These are phyloP conservation scores for Drosophila lowei DNA, from an alignment of 1,140 invertebrate species.

Conservation along the genomic window DNA sequence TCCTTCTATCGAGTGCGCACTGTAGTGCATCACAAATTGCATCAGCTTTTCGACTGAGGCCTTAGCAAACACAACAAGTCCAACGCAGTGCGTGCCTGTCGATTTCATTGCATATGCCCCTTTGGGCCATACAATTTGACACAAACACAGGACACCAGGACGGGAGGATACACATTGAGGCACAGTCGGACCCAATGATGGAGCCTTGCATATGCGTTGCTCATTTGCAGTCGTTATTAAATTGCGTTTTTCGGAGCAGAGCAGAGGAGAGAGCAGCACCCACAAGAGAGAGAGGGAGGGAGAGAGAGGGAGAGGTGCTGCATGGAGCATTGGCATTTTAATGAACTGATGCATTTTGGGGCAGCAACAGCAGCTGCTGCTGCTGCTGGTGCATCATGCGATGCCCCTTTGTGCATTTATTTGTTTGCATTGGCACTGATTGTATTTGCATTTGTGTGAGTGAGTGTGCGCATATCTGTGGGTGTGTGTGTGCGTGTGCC, in stretches of 20 bases:
- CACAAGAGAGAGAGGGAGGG: background rate
- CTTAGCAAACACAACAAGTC: constrained; percentile 10
- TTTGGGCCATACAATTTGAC: constrained; percentile 79
- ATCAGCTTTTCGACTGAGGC: too few relatives aligned
- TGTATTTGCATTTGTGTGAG: constrained; percentile 71
- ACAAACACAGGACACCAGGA: constrained; percentile 53
- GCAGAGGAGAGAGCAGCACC: background rate
- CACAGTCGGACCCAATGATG: constrained; percentile 8
- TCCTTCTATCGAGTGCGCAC: too few relatives aligned
- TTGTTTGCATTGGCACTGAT: constrained; percentile 78
- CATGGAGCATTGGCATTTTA: constrained; percentile 56
- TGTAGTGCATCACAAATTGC: too few relatives aligned
- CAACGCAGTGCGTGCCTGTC: constrained; percentile 51
- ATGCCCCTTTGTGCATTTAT: constrained; percentile 74
- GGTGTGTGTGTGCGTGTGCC: constrained; percentile 34
- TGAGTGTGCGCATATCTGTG: background rate
- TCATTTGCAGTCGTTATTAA: constrained; percentile 80
- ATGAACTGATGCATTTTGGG: constrained; percentile 73
- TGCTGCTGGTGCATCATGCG: background rate
- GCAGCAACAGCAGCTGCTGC: constrained; percentile 23
- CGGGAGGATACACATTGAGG: constrained; percentile 20
- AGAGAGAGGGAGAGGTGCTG: background rate
- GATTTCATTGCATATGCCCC: constrained; percentile 78
- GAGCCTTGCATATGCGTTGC: constrained; percentile 49
- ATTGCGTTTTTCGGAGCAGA: constrained; percentile 66